Evolutionary conservation across 2,888 invertebrate genomes (phyloP).

Genomic region (Callyntrura guangdongensis): DNA sequence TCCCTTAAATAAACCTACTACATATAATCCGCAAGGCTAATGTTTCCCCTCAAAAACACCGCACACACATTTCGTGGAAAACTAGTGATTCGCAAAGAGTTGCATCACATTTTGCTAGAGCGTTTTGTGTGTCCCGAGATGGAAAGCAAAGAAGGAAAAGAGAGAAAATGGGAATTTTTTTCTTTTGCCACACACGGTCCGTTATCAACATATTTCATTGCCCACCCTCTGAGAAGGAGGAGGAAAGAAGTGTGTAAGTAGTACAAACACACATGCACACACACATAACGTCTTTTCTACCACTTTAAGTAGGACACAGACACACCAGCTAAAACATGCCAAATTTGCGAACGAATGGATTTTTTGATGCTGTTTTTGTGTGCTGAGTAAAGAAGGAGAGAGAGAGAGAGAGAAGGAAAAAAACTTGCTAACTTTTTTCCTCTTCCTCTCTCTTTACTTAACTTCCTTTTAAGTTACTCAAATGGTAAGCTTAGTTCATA

Average conservation of each 20-base stretch:
- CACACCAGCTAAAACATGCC: slow-evolving; percentile 65
- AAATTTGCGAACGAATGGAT: slow-evolving; percentile 70
- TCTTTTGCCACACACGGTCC: neutral
- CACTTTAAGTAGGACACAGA: slow-evolving; percentile 53
- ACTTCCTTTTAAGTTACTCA: slow-evolving; percentile 45
- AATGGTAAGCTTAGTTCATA: slow-evolving; percentile 14
- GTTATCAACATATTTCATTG: slow-evolving; percentile 27
- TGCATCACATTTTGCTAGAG: slow-evolving; percentile 4
- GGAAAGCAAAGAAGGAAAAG: slow-evolving; percentile 30
- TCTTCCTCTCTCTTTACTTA: slow-evolving; percentile 46
- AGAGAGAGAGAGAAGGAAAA: slow-evolving; percentile 14
- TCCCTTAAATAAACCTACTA: slow-evolving; percentile 73
- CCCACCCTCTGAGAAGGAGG: slow-evolving; percentile 22
- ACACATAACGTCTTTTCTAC: neutral
- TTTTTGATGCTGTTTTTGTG: slow-evolving; percentile 63
- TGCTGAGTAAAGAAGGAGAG: too few species aligned
- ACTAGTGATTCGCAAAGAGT: slow-evolving; percentile 25
- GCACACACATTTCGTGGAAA: neutral
- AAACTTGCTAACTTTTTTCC: slow-evolving; percentile 69
- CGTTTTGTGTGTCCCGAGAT: neutral
- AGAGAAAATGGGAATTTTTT: slow-evolving; percentile 16
- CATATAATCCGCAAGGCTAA: slow-evolving; percentile 68
- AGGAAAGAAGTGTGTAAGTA: slow-evolving; percentile 48
- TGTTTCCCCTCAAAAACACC: slow-evolving; percentile 64
- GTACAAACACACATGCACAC: slow-evolving; percentile 9